Base-by-base conservation (phyloP, 2,113 vertebrate genomes). In the Ramphastos sulfuratus region DNA sequence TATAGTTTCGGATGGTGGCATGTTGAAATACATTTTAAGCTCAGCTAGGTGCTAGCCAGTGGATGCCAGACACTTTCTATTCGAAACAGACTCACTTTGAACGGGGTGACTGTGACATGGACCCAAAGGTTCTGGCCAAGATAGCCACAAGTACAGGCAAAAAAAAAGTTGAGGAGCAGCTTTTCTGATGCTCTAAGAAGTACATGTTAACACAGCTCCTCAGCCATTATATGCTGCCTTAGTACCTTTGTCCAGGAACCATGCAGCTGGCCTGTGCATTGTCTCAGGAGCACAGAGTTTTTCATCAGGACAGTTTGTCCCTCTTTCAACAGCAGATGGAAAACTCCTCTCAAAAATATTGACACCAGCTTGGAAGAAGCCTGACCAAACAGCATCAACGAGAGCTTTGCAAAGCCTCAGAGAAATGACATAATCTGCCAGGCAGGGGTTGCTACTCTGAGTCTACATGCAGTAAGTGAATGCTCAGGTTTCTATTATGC, bases 11-110 rank as follows among this genome's bases (percentile, higher is more conserved):
- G 80, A 54, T 1, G 2, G 76, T 64, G 69, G 42, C 56, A 85
- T 30, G 48, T 82, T 73, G 37, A 39, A 39, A 39, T 39, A 61
- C 30, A 23, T 85, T 70, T 93, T 91, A 91, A 85, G 88, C 86
- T 78, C 39, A 35, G 54, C 37, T 82, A 85, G 69, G 80, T 81
- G 76, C 72, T 77, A 85, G 39, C 35, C 31, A 66, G 39, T 33
- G 65, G 59, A 66, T 50, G 30, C 83, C 83, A 92, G 86, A 92
- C 46, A 63, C 67, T 60, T 37, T 15, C 81, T 85, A 75, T 94
- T 87, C 76, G 63, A 92, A 90, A 50, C 31, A 83, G 54, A 28
- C 46, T 93, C 69, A 74, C 56, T 92, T 88, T 82, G 91, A 76
- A 76, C 58, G 69, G 61, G n/a, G 67, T 82, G 69, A 93, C 25